Evolutionary conservation across 2,113 vertebrate genomes (phyloP).

Genomic region (Hippocampus abdominalis): DNA sequence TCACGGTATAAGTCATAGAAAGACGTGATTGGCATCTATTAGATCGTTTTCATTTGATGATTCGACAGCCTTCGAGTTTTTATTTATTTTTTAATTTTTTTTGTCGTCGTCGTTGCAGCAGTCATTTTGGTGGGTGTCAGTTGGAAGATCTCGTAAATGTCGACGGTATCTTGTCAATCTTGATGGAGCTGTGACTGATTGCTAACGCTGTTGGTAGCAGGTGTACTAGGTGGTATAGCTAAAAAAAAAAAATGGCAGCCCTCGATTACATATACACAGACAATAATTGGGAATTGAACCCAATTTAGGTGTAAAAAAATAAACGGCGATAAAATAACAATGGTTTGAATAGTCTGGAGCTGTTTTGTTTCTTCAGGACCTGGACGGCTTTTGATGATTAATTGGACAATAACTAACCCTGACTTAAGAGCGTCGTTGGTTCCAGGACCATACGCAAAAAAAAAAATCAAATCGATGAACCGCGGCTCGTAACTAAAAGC

Average conservation of each 20-base stretch:
- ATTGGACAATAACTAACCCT: not conserved
- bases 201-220: not conserved
- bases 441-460: too few species aligned
- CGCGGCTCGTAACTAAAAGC: too few species aligned
- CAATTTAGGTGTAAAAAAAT: not conserved
- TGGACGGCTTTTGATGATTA: not conserved
- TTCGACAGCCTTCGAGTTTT: not conserved
- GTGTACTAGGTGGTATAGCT: not conserved
- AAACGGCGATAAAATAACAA: too few species aligned
- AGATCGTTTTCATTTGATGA: slow-evolving; percentile 2
- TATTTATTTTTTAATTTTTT: not conserved
- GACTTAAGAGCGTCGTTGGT: too few species aligned
- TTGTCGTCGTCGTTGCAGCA: too few species aligned
- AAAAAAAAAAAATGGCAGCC: not conserved
- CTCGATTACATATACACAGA: not conserved
- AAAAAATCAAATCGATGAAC: too few species aligned
- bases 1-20: not conserved
- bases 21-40: slow-evolving; percentile 12
- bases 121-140: not conserved
- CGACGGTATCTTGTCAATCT: not conserved
- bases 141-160: not conserved
- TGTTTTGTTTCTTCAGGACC: too few species aligned
- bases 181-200: not conserved
- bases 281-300: not conserved
- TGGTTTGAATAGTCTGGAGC: too few species aligned